Percentiles rank a stretch among this genome's conserved stretches.
These are phyloP conservation scores for Latrodectus geometricus DNA, from an alignment of 1,140 invertebrate species.

Conservation along the genomic window DNA sequence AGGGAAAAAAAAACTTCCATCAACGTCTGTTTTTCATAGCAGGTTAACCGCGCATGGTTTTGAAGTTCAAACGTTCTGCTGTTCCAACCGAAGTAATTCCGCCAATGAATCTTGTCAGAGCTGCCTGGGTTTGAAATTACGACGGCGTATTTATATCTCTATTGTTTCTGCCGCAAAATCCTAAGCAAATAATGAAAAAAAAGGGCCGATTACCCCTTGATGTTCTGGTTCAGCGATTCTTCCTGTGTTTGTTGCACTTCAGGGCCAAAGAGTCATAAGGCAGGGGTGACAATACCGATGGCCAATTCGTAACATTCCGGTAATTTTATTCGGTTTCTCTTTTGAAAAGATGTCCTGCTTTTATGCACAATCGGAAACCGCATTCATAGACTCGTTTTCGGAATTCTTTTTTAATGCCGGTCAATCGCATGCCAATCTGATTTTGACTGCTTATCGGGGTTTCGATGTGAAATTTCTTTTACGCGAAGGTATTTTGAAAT, in stretches of 20 bases:
- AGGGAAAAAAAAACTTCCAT: too few relatives aligned
- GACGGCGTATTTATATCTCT: neutral
- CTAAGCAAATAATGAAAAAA: constrained; percentile 11
- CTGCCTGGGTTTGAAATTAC: constrained; percentile 2
- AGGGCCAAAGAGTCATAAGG: constrained; percentile 33
- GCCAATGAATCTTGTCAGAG: neutral
- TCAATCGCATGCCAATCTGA: constrained; percentile 35
- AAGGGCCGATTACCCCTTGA: constrained; percentile 21
- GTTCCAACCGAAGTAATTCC: neutral
- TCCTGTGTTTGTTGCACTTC: constrained; percentile 13
- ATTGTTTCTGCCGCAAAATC: constrained; percentile 27
- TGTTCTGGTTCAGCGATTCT: constrained; percentile 26
- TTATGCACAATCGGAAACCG: constrained; percentile 33
- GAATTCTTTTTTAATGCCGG: constrained; percentile 12
- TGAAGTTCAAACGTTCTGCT: too few relatives aligned
- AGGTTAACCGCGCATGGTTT: too few relatives aligned
- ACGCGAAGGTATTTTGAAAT: too few relatives aligned
- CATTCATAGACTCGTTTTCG: neutral
- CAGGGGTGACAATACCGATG: constrained; percentile 22
- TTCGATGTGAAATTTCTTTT: too few relatives aligned
- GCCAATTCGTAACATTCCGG: constrained; percentile 29
- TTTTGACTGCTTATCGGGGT: neutral
- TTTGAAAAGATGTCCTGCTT: constrained; percentile 16
- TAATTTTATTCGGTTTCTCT: neutral
- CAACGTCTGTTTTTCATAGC: too few relatives aligned